Evolutionary conservation across 2,113 vertebrate genomes (phyloP), one percentile per base, ranked within the genome.

Genomic region (Plotosus lineatus): DNA sequence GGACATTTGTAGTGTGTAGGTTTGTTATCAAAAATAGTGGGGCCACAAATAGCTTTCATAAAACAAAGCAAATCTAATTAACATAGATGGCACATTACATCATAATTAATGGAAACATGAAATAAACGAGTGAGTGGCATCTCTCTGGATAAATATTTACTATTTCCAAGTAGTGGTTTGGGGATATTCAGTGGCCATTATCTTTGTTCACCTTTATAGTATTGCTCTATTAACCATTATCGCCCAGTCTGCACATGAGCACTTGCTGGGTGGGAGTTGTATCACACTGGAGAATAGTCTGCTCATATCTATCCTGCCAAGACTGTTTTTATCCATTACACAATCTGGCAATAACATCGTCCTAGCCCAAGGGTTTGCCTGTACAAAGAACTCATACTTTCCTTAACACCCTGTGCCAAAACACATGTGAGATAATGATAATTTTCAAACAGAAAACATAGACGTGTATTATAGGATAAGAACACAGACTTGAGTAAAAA

Each of bases 271-370:
- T 68, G 6, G 14, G 65, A 79, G 46, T 55, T 60, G 21, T 14
- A 79, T 73, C 46, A 71, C 58, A 46, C 19, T 86, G 82, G 60
- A 79, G 61, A 69, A 21, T 69, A 33, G 68, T 79, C 55, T 66
- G 79, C n/a, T 65, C 46, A 58, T 75, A 78, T 78, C 68, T 78
- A 60, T 42, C 21, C 7, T 58, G 73, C 55, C 36, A 72, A 73
- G 26, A 28, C 68, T 60, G 77, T 76, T 77, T 83, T 84, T 84
- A 82, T 60, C 77, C 80, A 82, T 87, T 84, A 82, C 84, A 79
- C 83, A 87, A 85, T 63, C 79, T 84, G 84, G 73, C 82, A 77
- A 77, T 75, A 63, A 68, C 40, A 76, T 4, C 79, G 77, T n/a
- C 55, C 26, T n/a, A 73, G 77, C 78, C 78, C 23, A 40, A 78